A percentile compares a stretch with the other conserved stretches of the same genome.
Evolutionary conservation across 2,797 vertebrate genomes (phyloP).

Genomic region (Coranthus polyacanthus): DNA sequence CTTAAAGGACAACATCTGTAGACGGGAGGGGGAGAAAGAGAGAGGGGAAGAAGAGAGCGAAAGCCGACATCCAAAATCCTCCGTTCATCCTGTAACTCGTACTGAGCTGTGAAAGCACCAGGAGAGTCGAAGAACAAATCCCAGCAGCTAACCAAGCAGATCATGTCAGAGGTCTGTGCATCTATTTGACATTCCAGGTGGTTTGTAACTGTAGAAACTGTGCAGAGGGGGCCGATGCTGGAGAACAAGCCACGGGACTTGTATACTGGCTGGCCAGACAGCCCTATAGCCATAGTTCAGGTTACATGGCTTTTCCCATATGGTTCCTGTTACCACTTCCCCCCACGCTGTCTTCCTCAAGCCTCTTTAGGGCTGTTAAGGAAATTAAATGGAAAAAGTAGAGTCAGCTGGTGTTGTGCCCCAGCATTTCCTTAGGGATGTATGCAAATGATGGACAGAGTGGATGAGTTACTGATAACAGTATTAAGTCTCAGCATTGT

Average conservation of each 20-base stretch:
- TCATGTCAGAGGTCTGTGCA: conserved; percentile 35
- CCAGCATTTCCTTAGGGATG: conserved; percentile 22
- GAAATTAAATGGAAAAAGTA: conserved; percentile 60
- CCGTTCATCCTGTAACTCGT: conserved; percentile 40
- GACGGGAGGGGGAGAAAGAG: conserved; percentile 9
- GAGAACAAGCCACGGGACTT: conserved; percentile 16
- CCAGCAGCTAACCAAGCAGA: conserved; percentile 38
- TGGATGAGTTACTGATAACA: conserved; percentile 15
- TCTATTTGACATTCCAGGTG: conserved; percentile 53
- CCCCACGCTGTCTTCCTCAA: conserved; percentile 38
- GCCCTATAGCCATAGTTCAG: conserved; percentile 40
- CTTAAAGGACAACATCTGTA: conserved; percentile 87
- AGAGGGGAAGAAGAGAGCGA: conserved; percentile 7
- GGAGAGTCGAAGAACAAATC: conserved; percentile 43
- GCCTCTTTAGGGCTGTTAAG: conserved; percentile 61
- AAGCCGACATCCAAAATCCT: conserved; percentile 48
- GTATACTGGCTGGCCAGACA: conserved; percentile 26
- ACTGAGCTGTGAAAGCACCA: conserved; percentile 26
- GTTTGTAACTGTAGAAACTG: conserved; percentile 45
- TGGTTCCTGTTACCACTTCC: conserved; percentile 65
- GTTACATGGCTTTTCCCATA: conserved; percentile 62
- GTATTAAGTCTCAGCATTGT: conserved; percentile 15
- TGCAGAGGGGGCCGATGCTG: not conserved
- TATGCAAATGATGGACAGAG: conserved; percentile 31
- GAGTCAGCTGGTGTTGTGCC: conserved; percentile 45